Evolutionary conservation across 2,113 vertebrate species (phyloP).

Genomic region (Cochlearius cochlearius): DNA sequence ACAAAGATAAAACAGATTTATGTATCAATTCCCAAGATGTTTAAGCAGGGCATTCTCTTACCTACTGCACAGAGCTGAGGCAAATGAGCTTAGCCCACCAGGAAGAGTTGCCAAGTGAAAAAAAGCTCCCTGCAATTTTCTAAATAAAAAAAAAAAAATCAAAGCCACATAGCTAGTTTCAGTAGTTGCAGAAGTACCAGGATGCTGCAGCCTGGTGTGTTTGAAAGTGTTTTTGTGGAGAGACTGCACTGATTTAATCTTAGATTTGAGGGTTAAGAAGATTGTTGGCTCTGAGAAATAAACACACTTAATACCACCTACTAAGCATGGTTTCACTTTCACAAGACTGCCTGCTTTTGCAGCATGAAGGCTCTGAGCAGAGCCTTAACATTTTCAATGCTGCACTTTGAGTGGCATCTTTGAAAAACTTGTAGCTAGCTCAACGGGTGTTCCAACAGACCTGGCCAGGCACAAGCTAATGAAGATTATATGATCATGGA

Average conservation of each 20-base stretch:
- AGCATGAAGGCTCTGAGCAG: background rate
- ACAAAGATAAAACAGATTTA: background rate
- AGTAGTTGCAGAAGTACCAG: background rate
- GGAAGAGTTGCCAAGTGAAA: background rate
- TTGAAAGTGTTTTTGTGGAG: background rate
- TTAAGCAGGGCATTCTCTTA: background rate
- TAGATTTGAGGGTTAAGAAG: constrained; percentile 10
- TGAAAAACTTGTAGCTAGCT: background rate
- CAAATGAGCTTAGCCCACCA: background rate
- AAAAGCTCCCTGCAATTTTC: background rate
- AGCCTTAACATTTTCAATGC: background rate
- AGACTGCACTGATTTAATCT: constrained; percentile 17
- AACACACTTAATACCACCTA: constrained; percentile 19
- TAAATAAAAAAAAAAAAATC: background rate
- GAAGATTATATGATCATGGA: background rate
- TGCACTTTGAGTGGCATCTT: background rate
- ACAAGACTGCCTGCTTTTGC: background rate
- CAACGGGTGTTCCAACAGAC: background rate
- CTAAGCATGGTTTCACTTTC: background rate
- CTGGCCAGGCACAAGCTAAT: background rate
- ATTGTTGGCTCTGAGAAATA: background rate
- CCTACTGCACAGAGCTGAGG: background rate
- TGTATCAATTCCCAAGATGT: background rate
- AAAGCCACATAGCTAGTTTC: background rate
- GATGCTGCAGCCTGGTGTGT: background rate